These are phyloP conservation scores for Scaptodrosophila lebanonensis DNA, from an alignment of 1,140 invertebrate species.

Conservation along the genomic window DNA sequence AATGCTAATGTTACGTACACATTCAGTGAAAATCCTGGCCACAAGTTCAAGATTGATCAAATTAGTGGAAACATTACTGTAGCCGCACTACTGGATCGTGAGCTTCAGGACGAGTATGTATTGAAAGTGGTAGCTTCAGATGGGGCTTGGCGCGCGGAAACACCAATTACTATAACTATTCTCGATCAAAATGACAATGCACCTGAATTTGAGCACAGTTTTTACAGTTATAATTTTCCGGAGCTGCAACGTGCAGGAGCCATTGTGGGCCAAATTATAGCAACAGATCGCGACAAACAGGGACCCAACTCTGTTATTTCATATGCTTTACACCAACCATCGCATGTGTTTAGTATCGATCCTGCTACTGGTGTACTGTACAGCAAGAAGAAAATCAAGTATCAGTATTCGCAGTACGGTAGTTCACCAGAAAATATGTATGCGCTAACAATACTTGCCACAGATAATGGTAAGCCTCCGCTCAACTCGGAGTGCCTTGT, in stretches of 20 bases:
- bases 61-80: constrained; percentile 94
- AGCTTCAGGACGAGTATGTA: constrained; percentile 93
- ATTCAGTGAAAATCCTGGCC: constrained; percentile 91
- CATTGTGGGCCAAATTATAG: constrained; percentile 92
- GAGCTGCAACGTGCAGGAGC: constrained; percentile 88
- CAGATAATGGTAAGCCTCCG: constrained; percentile 95
- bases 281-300: constrained; percentile 92
- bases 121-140: constrained; percentile 91
- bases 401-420: constrained; percentile 87
- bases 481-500: constrained; percentile 90
- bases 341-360: constrained; percentile 93
- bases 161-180: constrained; percentile 92
- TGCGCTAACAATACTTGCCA: constrained; percentile 89
- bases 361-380: constrained; percentile 92
- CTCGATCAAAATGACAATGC: constrained; percentile 97
- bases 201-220: constrained; percentile 91
- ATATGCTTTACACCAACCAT: constrained; percentile 93
- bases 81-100: constrained; percentile 88
- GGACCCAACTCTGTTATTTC: constrained; percentile 96
- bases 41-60: constrained; percentile 92
- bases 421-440: constrained; percentile 93
- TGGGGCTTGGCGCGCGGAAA: constrained; percentile 92
- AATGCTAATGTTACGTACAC: constrained; percentile 94
- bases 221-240: constrained; percentile 93
- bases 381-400: constrained; percentile 88